Percentiles rank a stretch among this genome's conserved stretches.
phyloP scores from a whole-genome alignment of 2,888 invertebrate species.

The Aphidoletes aphidimyza region DNA sequence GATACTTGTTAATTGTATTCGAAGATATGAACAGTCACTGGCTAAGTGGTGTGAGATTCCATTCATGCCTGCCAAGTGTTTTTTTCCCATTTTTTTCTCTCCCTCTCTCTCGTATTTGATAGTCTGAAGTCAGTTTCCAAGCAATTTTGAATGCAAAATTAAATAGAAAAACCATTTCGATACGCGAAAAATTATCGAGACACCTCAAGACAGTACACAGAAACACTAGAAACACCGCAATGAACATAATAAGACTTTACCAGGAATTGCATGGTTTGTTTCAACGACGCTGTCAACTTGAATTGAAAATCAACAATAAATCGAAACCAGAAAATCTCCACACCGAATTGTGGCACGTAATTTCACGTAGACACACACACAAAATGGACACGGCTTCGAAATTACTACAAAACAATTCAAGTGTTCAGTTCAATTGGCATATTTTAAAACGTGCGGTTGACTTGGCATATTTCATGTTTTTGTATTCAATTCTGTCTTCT shows the following conservation, averaged over 20 bases:
- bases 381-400: slow-evolving; percentile 24
- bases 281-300: background rate
- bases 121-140: background rate
- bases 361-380: slow-evolving; percentile 16
- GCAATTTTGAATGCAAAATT: background rate
- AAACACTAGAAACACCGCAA: too few relatives aligned
- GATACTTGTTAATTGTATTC: slow-evolving; percentile 20
- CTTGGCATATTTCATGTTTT: background rate
- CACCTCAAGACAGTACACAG: background rate
- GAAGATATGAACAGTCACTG: background rate
- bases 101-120: too few relatives aligned
- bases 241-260: too few relatives aligned
- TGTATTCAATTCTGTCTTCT: background rate
- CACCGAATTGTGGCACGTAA: background rate
- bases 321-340: background rate
- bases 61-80: slow-evolving; percentile 35
- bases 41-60: slow-evolving; percentile 15
- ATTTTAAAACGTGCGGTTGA: slow-evolving; percentile 12
- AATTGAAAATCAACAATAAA: slow-evolving; percentile 26
- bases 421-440: slow-evolving; percentile 40
- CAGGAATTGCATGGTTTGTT: background rate
- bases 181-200: background rate
- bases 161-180: background rate
- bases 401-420: background rate
- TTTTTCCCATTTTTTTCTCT: background rate